phyloP scores from a whole-genome alignment of 2,888 invertebrate genomes.

The Bruchidius siliquastri region DNA sequence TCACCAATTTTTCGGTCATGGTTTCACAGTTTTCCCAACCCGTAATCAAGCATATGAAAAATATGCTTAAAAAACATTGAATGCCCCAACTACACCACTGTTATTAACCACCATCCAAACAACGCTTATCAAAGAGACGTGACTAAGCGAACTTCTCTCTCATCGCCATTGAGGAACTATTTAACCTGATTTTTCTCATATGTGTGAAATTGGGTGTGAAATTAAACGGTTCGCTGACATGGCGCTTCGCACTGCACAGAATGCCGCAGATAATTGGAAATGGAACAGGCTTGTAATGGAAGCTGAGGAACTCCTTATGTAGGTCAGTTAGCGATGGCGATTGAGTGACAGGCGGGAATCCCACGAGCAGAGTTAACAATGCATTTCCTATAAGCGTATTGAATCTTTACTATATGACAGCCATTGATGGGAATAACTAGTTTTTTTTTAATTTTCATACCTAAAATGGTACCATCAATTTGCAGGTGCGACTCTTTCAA shows the following conservation, averaged over 20 bases:
- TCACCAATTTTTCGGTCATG: too few relatives aligned
- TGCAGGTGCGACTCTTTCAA: too few relatives aligned
- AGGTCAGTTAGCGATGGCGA: neutral
- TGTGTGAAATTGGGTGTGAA: neutral
- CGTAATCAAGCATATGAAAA: too few relatives aligned
- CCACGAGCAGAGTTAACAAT: neutral
- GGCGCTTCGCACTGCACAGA: neutral
- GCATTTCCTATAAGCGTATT: neutral
- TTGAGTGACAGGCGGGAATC: neutral
- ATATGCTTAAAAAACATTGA: too few relatives aligned
- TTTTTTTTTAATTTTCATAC: too few relatives aligned
- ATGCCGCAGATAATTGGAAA: neutral
- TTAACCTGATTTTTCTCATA: neutral
- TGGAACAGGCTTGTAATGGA: neutral
- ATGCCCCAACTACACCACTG: neutral
- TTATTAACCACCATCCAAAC: neutral
- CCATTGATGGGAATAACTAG: too few relatives aligned
- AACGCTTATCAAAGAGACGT: neutral
- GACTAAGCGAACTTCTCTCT: neutral
- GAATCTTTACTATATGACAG: too few relatives aligned
- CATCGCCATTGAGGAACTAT: neutral
- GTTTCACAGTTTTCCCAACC: too few relatives aligned
- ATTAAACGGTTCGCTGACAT: neutral
- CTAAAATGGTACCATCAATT: too few relatives aligned
- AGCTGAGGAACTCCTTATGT: neutral